Conservation (phyloP, 2,113 vertebrate genomes). For the Parotia lawesii region DNA sequence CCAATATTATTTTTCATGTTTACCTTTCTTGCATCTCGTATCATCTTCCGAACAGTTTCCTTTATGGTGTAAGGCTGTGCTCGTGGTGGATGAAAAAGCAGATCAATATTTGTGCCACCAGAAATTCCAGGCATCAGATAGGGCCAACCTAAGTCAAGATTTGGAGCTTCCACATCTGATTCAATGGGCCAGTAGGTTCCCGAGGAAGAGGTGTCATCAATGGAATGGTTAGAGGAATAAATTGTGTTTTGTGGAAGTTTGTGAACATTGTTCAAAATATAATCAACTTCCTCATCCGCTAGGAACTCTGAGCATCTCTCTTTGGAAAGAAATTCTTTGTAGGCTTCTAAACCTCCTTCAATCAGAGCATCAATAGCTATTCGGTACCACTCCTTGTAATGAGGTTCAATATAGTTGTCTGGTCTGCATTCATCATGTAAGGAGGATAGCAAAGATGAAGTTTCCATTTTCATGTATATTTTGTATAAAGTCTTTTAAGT, state of each 20-base stretch:
- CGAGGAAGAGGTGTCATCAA: constrained; percentile 82
- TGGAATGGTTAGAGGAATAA: constrained; percentile 68
- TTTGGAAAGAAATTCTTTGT: constrained; percentile 83
- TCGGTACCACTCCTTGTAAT: constrained; percentile 93
- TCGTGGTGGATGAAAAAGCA: constrained; percentile 91
- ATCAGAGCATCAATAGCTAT: constrained; percentile 88
- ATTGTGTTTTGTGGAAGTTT: constrained; percentile 58
- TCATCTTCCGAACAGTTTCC: constrained; percentile 88
- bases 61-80: constrained; percentile 90
- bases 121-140: constrained; percentile 77
- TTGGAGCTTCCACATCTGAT: constrained; percentile 89
- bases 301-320: constrained; percentile 86
- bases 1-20: background rate
- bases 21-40: constrained; percentile 94
- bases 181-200: constrained; percentile 95
- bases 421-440: constrained; percentile 82
- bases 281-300: constrained; percentile 86
- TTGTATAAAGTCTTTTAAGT: constrained; percentile 36
- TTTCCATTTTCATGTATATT: constrained; percentile 77
- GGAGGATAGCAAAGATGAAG: constrained; percentile 86
- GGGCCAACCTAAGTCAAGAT: constrained; percentile 95
- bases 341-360: constrained; percentile 78
- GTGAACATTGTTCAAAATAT: constrained; percentile 81
- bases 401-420: constrained; percentile 87
- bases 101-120: constrained; percentile 83